phyloP scores from a whole-genome alignment of 2,113 vertebrate genomes.

The Gasterosteus aculeatus region DNA sequence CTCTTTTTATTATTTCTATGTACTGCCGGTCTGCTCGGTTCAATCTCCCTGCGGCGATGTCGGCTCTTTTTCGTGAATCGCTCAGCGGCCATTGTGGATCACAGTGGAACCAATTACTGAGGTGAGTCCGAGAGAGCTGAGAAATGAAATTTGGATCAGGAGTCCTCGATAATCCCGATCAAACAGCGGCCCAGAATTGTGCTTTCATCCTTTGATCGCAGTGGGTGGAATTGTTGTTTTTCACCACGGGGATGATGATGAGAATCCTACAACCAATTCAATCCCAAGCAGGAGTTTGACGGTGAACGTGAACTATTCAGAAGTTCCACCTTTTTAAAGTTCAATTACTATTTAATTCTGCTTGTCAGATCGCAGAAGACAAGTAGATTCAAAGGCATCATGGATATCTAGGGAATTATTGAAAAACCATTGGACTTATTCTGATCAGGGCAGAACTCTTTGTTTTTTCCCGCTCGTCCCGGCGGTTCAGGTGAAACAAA shows the following conservation, averaged over 20 bases:
- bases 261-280: constrained; percentile 31
- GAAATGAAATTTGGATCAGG: constrained; percentile 52
- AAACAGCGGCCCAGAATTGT: constrained; percentile 18
- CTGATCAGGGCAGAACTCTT: not conserved
- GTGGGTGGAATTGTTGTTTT: constrained; percentile 20
- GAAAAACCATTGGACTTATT: not conserved
- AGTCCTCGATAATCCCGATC: constrained; percentile 46
- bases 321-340: constrained; percentile 22
- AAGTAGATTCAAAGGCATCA: not conserved
- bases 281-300: constrained; percentile 8
- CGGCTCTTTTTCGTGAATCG: constrained; percentile 68
- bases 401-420: not conserved
- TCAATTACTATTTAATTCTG: constrained; percentile 25
- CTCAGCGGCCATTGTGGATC: constrained; percentile 67
- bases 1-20: constrained; percentile 48
- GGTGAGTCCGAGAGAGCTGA: constrained; percentile 66
- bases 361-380: not conserved
- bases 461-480: too few species aligned
- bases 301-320: constrained; percentile 46
- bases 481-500: constrained; percentile 1
- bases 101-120: constrained; percentile 72
- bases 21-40: constrained; percentile 33
- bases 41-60: constrained; percentile 50
- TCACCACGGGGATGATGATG: constrained; percentile 1
- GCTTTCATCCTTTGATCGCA: constrained; percentile 40